Percentiles rank a stretch among this genome's conserved stretches.
Evolutionary conservation across 2,113 vertebrate species (phyloP).

Genomic region (Erythrocercus mccallii): DNA sequence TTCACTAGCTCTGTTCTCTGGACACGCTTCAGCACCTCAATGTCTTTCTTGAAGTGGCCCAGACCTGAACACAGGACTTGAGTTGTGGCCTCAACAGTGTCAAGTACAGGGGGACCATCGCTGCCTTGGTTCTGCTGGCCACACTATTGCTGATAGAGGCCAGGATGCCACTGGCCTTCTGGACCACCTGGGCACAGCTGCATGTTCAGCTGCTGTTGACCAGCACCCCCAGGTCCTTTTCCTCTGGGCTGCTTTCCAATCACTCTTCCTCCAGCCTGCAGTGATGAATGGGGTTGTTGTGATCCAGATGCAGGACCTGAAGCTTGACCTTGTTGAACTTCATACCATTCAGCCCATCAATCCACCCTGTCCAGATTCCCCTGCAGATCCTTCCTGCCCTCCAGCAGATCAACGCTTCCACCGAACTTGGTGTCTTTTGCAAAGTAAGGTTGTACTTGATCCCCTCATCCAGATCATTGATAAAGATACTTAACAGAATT

Average conservation of each 20-base stretch:
- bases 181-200: not conserved
- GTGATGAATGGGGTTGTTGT: not conserved
- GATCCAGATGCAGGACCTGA: not conserved
- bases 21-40: rapidly evolving
- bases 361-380: not conserved
- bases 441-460: not conserved
- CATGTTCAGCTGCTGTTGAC: not conserved
- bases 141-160: not conserved
- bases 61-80: not conserved
- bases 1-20: not conserved
- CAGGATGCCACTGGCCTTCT: rapidly evolving
- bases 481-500: not conserved
- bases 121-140: not conserved
- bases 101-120: rapidly evolving
- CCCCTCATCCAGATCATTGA: not conserved
- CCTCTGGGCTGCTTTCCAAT: not conserved
- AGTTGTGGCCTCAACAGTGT: not conserved
- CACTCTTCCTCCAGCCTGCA: not conserved
- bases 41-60: not conserved
- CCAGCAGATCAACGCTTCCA: not conserved
- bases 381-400: not conserved
- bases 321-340: not conserved
- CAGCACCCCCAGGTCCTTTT: not conserved
- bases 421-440: not conserved
- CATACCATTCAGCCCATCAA: not conserved